Base-by-base conservation (phyloP, 2,888 invertebrate species). In the Lepidocyrtoides sp. region DNA sequence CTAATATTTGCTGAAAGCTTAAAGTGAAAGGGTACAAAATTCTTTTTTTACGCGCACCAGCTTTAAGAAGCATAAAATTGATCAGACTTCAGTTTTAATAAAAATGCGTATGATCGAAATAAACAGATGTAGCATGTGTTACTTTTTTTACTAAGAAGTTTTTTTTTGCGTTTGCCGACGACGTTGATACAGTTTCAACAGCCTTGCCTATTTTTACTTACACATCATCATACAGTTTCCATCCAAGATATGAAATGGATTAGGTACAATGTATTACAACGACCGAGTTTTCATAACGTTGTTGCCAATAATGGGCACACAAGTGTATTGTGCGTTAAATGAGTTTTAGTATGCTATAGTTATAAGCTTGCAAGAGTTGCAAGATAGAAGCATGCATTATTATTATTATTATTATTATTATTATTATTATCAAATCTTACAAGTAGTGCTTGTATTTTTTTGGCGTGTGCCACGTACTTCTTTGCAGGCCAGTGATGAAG, bases 41-140 rank as follows among this genome's bases (percentile, higher is more conserved):
- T 36, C 36, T 69, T 69, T 69, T 7, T 36, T 63, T n/a, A 14
- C 63, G 14, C 63, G 63, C 29, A 63, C 63, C 63, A 63, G 63
- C 63, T 63, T 63, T 63, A 29, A 26, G 72, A 72, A 72, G 72
- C 44, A 17, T 72, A 44, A 72, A 72, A 72, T 36, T 72, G 72
- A 81, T 81, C 81, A 32, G 57, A 60, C 29, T 63, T 83, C 44
- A 63, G 32, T 26, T 83, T 83, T 66, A 83, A 83, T 83, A 29
- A 83, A 83, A 48, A 66, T 83, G 63, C 83, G 81, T 63, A 66
- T 63, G 83, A 63, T 66, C 66, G 83, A 83, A 83, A 20, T 23
- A 51, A 83, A 48, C 83, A 44, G 63, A 83, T 63, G 83, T 57
- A 29, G 63, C 63, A 26, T 63, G 63, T 63, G 63, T 26, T 29